Percentiles rank a stretch among this genome's conserved stretches.
These are phyloP conservation scores for Actenoides lindsayi DNA, from an alignment of 2,113 vertebrate species.

Conservation along the genomic window DNA sequence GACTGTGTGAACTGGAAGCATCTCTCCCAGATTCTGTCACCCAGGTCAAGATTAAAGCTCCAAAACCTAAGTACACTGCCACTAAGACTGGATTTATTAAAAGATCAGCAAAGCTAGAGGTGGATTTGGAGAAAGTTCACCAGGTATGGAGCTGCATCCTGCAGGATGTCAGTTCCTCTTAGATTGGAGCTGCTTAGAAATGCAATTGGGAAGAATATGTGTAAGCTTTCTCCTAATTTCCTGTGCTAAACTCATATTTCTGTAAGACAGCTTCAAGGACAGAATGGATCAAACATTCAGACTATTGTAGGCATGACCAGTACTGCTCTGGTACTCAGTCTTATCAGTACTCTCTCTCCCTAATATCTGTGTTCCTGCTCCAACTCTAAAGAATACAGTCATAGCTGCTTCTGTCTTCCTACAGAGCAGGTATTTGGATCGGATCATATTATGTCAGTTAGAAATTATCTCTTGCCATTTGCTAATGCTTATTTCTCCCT, in stretches of 20 bases:
- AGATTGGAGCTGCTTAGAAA: background rate
- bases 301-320: background rate
- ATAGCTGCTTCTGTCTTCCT: background rate
- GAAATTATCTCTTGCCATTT: background rate
- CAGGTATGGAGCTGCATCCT: conserved; percentile 75
- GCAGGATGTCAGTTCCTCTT: background rate
- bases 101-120: conserved; percentile 69
- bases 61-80: conserved; percentile 63
- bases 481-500: background rate
- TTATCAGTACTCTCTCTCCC: background rate
- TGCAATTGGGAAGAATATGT: background rate
- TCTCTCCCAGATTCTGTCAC: conserved; percentile 73
- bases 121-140: conserved; percentile 78
- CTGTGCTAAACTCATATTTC: background rate
- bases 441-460: background rate
- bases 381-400: background rate
- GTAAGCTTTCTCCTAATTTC: background rate
- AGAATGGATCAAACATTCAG: background rate
- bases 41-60: conserved; percentile 64
- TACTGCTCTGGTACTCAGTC: background rate
- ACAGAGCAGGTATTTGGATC: background rate
- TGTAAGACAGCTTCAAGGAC: background rate
- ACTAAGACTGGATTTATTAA: conserved; percentile 74
- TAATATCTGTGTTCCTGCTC: background rate
- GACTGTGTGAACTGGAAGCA: conserved; percentile 83